Percentiles rank a stretch among this genome's conserved stretches.
Evolutionary conservation across 2,113 vertebrate species (phyloP).

Genomic region (Xenopus laevis): DNA sequence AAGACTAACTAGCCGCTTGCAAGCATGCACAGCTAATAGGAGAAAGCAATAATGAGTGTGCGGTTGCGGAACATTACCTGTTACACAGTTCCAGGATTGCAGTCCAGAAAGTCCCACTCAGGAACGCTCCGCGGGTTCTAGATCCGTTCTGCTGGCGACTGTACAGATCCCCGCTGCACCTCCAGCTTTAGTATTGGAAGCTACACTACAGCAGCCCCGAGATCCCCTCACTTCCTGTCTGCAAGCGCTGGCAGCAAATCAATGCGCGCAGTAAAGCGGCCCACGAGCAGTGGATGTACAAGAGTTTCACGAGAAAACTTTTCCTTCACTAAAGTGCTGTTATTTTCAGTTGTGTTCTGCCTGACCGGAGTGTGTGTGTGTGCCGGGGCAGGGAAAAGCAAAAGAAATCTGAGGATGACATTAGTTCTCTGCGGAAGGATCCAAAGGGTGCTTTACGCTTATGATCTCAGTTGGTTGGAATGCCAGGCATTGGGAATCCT

Average conservation of each 20-base stretch:
- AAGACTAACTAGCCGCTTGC: too few species aligned
- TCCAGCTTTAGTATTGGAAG: slow-evolving; percentile 27
- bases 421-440: slow-evolving; percentile 66
- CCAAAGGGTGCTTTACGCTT: slow-evolving; percentile 57
- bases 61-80: slow-evolving; percentile 42
- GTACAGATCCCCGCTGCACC: background rate
- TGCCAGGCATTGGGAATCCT: slow-evolving; percentile 76
- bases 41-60: background rate
- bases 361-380: background rate
- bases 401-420: background rate
- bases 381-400: background rate
- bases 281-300: background rate
- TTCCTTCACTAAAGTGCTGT: background rate
- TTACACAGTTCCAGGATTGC: slow-evolving; percentile 31
- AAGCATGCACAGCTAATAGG: background rate
- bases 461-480: slow-evolving; percentile 89
- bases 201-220: background rate
- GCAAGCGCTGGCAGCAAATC: slow-evolving; percentile 9
- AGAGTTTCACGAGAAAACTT: background rate
- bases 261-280: slow-evolving; percentile 15
- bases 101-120: background rate
- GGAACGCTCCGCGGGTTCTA: background rate
- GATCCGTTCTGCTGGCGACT: background rate
- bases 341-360: background rate
- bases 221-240: slow-evolving; percentile 31